A percentile compares a stretch with the other conserved stretches of the same genome.
Conservation (phyloP, 2,888 invertebrate genomes). For the Caenorhabditis wallacei region DNA sequence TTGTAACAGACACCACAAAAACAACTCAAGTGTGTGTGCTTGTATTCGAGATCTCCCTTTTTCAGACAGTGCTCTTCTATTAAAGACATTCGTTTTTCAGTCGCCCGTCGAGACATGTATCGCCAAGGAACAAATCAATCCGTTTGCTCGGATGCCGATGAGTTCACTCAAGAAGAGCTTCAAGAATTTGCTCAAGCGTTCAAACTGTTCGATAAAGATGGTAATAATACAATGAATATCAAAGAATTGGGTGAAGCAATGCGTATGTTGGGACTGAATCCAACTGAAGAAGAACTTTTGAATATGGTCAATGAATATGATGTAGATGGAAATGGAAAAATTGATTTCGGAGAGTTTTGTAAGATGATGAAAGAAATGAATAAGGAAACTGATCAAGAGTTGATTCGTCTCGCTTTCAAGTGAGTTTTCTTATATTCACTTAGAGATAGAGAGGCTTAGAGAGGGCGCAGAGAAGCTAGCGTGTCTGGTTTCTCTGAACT, state of each 20-base stretch:
- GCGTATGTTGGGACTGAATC: constrained; percentile 83
- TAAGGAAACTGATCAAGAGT: constrained; percentile 83
- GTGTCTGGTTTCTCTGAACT: too few relatives aligned
- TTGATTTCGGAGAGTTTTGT: constrained; percentile 83
- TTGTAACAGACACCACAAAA: constrained; percentile 61
- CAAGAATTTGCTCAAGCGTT: constrained; percentile 83
- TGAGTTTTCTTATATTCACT: constrained; percentile 54
- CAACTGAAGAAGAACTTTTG: constrained; percentile 78
- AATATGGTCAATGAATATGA: constrained; percentile 80
- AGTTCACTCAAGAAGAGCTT: constrained; percentile 82
- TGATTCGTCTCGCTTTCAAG: constrained; percentile 83
- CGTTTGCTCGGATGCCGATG: constrained; percentile 79
- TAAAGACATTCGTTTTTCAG: constrained; percentile 21
- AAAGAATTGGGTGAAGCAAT: constrained; percentile 83
- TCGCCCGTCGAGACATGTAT: constrained; percentile 77
- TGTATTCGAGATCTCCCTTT: neutral
- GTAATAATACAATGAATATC: constrained; percentile 83
- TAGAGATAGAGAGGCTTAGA: too few relatives aligned
- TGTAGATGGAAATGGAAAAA: constrained; percentile 83
- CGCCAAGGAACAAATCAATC: constrained; percentile 81
- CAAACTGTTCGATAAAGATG: constrained; percentile 83
- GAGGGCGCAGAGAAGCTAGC: too few relatives aligned
- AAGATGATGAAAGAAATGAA: constrained; percentile 84
- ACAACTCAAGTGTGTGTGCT: constrained; percentile 49
- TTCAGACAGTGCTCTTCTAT: neutral